Percentiles rank a stretch among this genome's conserved stretches.
These are phyloP conservation scores for Burhinus oedicnemus DNA, from an alignment of 2,113 vertebrate species.

Conservation along the genomic window DNA sequence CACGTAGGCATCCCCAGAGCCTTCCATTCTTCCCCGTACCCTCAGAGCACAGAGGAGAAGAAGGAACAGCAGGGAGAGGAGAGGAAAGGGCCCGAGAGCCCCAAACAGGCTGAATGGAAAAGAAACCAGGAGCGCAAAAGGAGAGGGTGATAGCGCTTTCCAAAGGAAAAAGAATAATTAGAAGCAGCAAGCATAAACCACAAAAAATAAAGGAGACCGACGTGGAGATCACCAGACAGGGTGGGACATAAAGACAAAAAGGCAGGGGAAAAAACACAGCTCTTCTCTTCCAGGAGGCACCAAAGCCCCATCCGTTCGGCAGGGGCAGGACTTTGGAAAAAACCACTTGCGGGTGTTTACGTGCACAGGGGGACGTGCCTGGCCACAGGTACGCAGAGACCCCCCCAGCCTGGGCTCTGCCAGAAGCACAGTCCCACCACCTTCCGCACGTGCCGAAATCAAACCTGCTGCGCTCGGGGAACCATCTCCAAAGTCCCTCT, in stretches of 20 bases:
- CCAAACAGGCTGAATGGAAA: background rate
- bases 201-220: slow-evolving; percentile 26
- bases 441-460: background rate
- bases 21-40: fast-evolving
- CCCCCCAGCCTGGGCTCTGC: background rate
- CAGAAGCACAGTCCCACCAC: background rate
- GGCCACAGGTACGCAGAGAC: background rate
- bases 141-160: background rate
- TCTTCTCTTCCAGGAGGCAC: slow-evolving; percentile 24
- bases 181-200: slow-evolving; percentile 17
- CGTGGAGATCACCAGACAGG: background rate
- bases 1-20: fast-evolving
- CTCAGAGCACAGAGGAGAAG: background rate
- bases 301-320: background rate
- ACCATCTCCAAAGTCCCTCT: background rate
- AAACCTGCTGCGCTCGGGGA: background rate
- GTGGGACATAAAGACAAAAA: background rate
- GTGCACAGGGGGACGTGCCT: fast-evolving
- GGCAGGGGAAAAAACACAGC: background rate
- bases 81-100: background rate
- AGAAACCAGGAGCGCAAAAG: background rate
- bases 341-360: fast-evolving
- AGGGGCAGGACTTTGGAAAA: background rate
- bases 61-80: background rate
- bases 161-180: slow-evolving; percentile 20